Percentiles rank a stretch among this genome's conserved stretches.
These are phyloP conservation scores for Vireo altiloquus DNA, from an alignment of 2,113 vertebrate species.

Conservation along the genomic window DNA sequence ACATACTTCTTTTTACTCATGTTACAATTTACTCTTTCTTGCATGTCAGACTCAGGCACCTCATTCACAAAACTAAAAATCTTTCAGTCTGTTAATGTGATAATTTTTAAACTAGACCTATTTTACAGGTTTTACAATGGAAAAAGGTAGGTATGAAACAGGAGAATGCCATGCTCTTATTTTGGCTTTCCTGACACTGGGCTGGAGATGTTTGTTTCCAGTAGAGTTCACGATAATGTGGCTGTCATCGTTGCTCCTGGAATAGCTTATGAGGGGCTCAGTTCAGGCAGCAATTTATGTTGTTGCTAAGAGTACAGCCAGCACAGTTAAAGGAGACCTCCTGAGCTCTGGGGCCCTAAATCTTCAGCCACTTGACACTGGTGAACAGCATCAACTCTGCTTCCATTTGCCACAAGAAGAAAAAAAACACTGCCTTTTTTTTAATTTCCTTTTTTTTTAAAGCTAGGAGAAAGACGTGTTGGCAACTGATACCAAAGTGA, in stretches of 20 bases:
- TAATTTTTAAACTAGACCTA: neutral
- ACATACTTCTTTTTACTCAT: neutral
- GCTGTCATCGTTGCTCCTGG: neutral
- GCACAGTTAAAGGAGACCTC: neutral
- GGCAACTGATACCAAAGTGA: neutral
- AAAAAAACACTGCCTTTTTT: neutral
- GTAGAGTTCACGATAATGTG: neutral
- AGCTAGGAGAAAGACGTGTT: neutral
- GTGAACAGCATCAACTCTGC: neutral
- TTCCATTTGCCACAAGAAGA: neutral
- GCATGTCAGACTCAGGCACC: neutral
- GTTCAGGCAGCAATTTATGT: neutral
- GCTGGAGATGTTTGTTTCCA: neutral
- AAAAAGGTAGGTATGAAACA: neutral
- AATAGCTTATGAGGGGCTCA: neutral
- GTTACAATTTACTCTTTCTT: neutral
- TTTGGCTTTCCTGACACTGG: neutral
- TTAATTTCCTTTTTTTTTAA: neutral
- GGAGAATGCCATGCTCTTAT: neutral
- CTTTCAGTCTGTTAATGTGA: neutral
- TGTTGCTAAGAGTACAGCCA: neutral
- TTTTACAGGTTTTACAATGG: neutral
- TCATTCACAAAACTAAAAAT: neutral
- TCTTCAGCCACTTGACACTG: conserved; percentile 16
- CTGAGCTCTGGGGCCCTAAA: conserved; percentile 20